These are phyloP conservation scores for Phorcus lineatus DNA, from an alignment of 2,888 invertebrate species.

Conservation along the genomic window DNA sequence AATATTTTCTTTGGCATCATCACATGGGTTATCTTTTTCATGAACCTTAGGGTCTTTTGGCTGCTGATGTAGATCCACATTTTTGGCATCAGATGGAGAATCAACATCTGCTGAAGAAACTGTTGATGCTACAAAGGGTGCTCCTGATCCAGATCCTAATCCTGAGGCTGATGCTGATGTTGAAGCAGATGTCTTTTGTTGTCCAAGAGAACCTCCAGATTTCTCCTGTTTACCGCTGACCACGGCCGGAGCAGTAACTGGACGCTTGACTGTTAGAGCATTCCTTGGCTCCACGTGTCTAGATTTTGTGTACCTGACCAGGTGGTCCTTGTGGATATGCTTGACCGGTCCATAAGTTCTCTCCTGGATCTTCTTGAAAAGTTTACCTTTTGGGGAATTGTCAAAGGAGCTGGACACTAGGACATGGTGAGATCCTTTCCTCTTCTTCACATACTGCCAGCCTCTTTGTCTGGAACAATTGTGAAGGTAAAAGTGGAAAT, in stretches of 20 bases:
- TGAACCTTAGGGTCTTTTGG: too few relatives aligned
- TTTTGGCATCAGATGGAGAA: too few relatives aligned
- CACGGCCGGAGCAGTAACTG: slow-evolving; percentile 53
- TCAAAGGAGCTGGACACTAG: slow-evolving; percentile 52
- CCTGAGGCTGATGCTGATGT: neutral
- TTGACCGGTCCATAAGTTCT: slow-evolving; percentile 46
- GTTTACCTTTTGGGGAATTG: slow-evolving; percentile 51
- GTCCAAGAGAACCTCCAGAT: neutral
- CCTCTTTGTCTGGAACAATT: slow-evolving; percentile 56
- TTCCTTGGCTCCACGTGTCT: slow-evolving; percentile 29
- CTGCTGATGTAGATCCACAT: too few relatives aligned
- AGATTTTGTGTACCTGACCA: slow-evolving; percentile 48
- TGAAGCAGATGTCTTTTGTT: neutral
- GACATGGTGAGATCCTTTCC: slow-evolving; percentile 58
- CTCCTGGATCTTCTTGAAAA: slow-evolving; percentile 45
- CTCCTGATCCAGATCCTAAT: too few relatives aligned
- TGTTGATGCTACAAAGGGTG: too few relatives aligned
- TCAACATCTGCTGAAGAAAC: too few relatives aligned
- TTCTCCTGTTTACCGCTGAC: neutral
- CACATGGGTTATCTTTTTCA: too few relatives aligned
- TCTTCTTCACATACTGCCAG: slow-evolving; percentile 56
- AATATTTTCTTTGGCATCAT: too few relatives aligned
- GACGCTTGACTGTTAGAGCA: slow-evolving; percentile 30
- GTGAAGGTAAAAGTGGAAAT: too few relatives aligned
- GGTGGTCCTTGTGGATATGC: slow-evolving; percentile 50